phyloP scores from a whole-genome alignment of 2,797 vertebrate species.

The Sciaenops ocellatus region DNA sequence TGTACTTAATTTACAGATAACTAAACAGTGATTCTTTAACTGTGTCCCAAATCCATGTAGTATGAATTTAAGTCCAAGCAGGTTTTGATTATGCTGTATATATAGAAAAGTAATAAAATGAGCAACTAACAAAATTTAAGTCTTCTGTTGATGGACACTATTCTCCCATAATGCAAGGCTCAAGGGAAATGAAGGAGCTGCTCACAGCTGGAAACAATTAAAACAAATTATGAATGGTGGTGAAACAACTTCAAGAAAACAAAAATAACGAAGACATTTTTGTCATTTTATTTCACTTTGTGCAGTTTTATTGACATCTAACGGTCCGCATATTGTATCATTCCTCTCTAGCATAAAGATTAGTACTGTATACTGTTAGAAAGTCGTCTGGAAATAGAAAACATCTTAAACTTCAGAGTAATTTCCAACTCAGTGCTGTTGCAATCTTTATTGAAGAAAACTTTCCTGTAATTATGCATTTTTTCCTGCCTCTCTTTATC shows the following conservation, averaged over 20 bases:
- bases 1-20: constrained; percentile 1
- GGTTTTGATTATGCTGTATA: background rate
- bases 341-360: background rate
- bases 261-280: background rate
- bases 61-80: background rate
- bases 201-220: constrained; percentile 11
- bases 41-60: background rate
- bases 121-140: too few species aligned
- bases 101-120: background rate
- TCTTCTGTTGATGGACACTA: background rate
- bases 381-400: background rate
- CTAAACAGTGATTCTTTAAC: background rate
- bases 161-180: background rate
- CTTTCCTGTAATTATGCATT: background rate
- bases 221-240: constrained; percentile 2
- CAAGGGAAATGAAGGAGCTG: background rate
- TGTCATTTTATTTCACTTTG: background rate
- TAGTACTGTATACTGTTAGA: background rate
- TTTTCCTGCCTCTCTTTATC: background rate
- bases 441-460: background rate
- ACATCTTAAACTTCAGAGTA: background rate
- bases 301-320: background rate
- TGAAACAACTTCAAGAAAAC: constrained; percentile 3
- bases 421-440: background rate
- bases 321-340: accelerated